Conservation (phyloP, 2,888 invertebrate genomes). For the Drosophila pseudotakahashii region DNA sequence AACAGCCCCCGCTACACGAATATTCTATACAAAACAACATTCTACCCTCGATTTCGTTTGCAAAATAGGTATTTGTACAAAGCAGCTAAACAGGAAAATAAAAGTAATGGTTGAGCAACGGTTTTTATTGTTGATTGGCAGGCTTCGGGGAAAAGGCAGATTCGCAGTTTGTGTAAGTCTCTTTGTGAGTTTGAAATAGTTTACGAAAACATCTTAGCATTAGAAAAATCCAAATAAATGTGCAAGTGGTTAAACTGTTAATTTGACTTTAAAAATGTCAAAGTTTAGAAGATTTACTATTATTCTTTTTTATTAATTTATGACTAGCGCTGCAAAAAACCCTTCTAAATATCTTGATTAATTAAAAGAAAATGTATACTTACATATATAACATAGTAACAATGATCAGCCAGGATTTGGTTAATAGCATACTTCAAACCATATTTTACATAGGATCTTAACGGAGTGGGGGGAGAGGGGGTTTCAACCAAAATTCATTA, state of each 20-base stretch:
- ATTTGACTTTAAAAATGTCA: too few relatives aligned
- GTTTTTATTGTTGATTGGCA: conserved; percentile 31
- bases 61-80: neutral
- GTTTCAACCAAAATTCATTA: too few relatives aligned
- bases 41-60: conserved; percentile 41
- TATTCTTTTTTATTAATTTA: too few relatives aligned
- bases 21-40: conserved; percentile 4
- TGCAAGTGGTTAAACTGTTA: neutral
- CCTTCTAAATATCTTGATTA: too few relatives aligned
- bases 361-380: too few relatives aligned
- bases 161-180: neutral
- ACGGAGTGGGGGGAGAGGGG: too few relatives aligned
- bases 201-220: neutral
- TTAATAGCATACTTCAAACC: too few relatives aligned
- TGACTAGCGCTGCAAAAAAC: too few relatives aligned
- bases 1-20: conserved; percentile 9
- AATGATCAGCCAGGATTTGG: too few relatives aligned
- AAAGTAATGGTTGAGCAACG: conserved; percentile 3
- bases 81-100: conserved; percentile 48
- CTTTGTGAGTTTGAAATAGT: neutral
- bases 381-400: too few relatives aligned
- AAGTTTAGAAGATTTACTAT: too few relatives aligned
- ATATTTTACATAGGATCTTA: too few relatives aligned
- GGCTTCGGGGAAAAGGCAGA: conserved; percentile 10
- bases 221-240: neutral